Evolutionary conservation across 2,797 vertebrate species (phyloP).

Genomic region (Xiphophorus birchmanni): DNA sequence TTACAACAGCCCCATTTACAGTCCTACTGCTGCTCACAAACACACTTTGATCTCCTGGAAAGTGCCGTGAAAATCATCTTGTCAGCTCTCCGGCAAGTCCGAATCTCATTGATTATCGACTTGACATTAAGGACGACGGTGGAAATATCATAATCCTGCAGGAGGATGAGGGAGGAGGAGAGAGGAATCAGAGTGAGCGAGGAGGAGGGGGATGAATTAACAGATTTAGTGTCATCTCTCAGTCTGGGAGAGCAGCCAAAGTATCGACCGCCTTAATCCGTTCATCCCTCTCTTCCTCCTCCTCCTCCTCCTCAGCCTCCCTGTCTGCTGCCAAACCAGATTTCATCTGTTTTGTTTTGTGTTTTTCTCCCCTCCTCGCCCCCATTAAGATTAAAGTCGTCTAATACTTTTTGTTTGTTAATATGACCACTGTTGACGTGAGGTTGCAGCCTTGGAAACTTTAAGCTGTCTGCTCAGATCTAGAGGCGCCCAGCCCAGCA

Average conservation of each 20-base stretch:
- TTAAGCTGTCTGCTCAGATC: conserved; percentile 32
- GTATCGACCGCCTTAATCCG: conserved; percentile 80
- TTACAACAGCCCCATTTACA: not conserved
- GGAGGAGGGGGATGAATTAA: conserved; percentile 69
- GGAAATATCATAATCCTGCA: conserved; percentile 47
- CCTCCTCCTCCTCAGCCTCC: conserved; percentile 52
- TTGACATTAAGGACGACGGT: conserved; percentile 28
- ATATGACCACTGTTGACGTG: conserved; percentile 12
- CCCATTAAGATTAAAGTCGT: conserved; percentile 56
- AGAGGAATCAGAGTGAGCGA: conserved; percentile 25
- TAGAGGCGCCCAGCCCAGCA: conserved; percentile 7
- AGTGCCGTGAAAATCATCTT: not conserved
- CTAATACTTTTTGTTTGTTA: conserved; percentile 59
- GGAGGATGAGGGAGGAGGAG: conserved; percentile 6
- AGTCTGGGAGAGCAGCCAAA: conserved; percentile 79
- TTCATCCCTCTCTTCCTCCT: conserved; percentile 75
- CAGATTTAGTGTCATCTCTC: conserved; percentile 85
- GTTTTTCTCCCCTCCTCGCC: not conserved
- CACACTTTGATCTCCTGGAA: not conserved
- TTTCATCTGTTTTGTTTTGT: conserved; percentile 38
- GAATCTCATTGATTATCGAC: conserved; percentile 1
- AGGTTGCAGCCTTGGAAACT: conserved; percentile 3
- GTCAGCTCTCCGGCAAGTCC: not conserved
- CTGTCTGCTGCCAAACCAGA: conserved; percentile 55
- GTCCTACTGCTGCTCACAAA: not conserved